Percentiles rank a stretch among this genome's conserved stretches.
These are phyloP conservation scores for Eonycteris spelaea DNA, from an alignment of 2,113 vertebrate species.

Conservation along the genomic window DNA sequence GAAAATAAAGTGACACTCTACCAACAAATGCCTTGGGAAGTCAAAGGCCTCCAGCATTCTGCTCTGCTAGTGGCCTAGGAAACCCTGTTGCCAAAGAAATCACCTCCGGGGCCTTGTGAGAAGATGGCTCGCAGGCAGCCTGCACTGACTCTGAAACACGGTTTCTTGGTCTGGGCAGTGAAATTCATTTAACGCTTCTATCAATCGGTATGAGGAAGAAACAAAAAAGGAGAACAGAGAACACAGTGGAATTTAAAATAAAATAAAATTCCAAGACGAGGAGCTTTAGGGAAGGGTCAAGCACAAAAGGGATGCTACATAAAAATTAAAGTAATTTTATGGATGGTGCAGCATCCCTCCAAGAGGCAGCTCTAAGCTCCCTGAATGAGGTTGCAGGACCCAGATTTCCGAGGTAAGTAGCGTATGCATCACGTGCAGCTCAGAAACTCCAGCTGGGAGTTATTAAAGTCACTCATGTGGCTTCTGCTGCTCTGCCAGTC, in stretches of 20 bases:
- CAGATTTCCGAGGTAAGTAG: neutral
- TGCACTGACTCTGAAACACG: neutral
- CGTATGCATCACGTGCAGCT: neutral
- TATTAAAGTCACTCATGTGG: neutral
- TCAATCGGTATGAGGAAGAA: neutral
- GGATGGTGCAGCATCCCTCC: neutral
- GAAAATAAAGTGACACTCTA: neutral
- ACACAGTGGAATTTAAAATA: neutral
- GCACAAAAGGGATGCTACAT: neutral
- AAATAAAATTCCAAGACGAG: neutral
- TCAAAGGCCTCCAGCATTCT: neutral
- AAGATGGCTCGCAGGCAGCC: neutral
- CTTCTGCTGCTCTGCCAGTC: neutral
- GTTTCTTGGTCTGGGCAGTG: neutral
- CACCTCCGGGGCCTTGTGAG: neutral
- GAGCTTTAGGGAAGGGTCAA: neutral
- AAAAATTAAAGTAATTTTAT: neutral
- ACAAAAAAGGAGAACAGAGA: neutral
- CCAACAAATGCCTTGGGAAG: neutral
- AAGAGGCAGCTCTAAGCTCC: neutral
- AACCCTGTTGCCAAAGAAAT: neutral
- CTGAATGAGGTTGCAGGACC: neutral
- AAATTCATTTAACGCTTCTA: conserved; percentile 14
- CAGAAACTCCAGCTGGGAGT: neutral
- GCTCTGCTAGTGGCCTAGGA: neutral